A percentile compares a stretch with the other conserved stretches of the same genome.
These are phyloP conservation scores for Drosophila demipolita DNA, from an alignment of 2,888 invertebrate species.

Conservation along the genomic window DNA sequence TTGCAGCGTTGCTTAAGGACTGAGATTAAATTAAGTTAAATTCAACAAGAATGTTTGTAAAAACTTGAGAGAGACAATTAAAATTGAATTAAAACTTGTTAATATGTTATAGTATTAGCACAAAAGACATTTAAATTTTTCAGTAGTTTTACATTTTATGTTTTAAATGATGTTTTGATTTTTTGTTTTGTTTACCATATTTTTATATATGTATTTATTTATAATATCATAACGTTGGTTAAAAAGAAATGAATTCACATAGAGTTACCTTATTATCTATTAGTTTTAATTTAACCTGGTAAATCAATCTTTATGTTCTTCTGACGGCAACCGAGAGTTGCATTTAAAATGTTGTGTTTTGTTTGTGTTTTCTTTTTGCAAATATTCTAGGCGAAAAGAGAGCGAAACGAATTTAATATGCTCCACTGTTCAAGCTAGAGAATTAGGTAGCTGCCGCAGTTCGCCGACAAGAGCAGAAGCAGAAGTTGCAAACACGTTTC, in stretches of 20 bases:
- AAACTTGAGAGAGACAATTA: background rate
- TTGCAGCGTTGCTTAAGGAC: constrained; percentile 76
- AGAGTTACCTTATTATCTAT: constrained; percentile 42
- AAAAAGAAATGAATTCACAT: constrained; percentile 17
- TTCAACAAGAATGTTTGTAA: background rate
- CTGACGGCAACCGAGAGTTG: constrained; percentile 8
- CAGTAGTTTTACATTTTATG: background rate
- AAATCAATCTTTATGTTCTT: constrained; percentile 57
- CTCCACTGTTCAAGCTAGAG: constrained; percentile 18
- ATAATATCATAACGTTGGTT: constrained; percentile 9
- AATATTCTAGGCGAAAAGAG: constrained; percentile 16
- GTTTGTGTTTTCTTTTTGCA: background rate
- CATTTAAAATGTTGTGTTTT: constrained; percentile 16
- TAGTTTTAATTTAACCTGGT: constrained; percentile 56
- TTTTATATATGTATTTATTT: constrained; percentile 14
- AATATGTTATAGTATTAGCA: background rate
- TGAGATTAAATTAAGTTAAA: constrained; percentile 23
- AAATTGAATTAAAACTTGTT: background rate
- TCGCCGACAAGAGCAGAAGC: constrained; percentile 37
- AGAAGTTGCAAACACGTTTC: constrained; percentile 67
- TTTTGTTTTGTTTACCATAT: constrained; percentile 15
- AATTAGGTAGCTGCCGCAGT: constrained; percentile 21
- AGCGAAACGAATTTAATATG: constrained; percentile 57
- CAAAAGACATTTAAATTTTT: background rate
- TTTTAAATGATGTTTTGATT: background rate